Base-by-base conservation (phyloP, 2,888 invertebrate genomes). In the Branchinecta sandiegonensis region DNA sequence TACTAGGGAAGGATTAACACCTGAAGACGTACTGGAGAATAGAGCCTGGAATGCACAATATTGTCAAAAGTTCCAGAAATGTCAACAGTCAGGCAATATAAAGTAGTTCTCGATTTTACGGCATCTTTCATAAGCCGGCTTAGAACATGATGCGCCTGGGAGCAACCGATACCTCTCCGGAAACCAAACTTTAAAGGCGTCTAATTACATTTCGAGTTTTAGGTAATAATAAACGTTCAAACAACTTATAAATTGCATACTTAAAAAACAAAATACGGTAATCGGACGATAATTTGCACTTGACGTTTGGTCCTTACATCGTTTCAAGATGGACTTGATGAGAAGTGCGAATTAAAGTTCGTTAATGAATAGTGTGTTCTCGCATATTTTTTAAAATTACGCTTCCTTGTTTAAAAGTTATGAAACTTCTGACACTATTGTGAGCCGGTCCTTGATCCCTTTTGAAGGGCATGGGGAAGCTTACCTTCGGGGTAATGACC, bases 401-500 rank as follows among this genome's bases (percentile, higher is more conserved):
- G 37, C 37, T 37, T 37, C 37, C 37, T 37, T 37, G 6, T 37
- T 37, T 37, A 37, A 6, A 6, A 37, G 37, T 37, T 37, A 37
- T 37, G 37, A 37, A 37, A 37, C 37, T 37, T 2, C 37, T 37
- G 6, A 37, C 37, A 37, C 37, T 37, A 5, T 37, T 37, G 4
- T 37, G 37, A 37, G 6, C 37, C 37, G 2, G 37, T 37, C 6
- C 37, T 37, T 37, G 37, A 37, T 37, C 37, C 37, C 37, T 2
- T 3, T 4, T 37, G 37, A 37, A 37, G 37, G 37, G 37, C 2
- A 14, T 13, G 47, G 66, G n/a, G 13, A 14, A 67, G 17, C 17
- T 10, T 69, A 67, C 69, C 69, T 11, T 67, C 37, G 4, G 37
- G 47, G 11, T 23, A 13, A 23, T 48, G 17, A 46, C 64, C 67